Evolutionary conservation across 2,113 vertebrate genomes (phyloP).

Genomic region (Sciurus niger): DNA sequence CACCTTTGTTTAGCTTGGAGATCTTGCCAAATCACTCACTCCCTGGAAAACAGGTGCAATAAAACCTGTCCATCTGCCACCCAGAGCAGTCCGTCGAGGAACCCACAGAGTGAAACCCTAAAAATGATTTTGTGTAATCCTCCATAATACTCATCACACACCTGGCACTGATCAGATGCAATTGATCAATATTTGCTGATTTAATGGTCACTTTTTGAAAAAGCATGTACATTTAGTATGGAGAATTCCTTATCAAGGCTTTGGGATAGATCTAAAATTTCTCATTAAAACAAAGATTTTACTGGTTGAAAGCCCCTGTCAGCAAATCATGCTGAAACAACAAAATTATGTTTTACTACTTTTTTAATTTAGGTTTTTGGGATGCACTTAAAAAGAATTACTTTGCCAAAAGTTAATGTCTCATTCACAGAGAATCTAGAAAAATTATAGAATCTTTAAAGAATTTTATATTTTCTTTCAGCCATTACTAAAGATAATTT

Average conservation of each 20-base stretch:
- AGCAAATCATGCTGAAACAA: background rate
- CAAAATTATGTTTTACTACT: background rate
- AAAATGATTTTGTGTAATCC: background rate
- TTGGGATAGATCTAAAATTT: background rate
- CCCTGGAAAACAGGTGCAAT: background rate
- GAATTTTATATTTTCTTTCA: background rate
- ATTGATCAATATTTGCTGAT: background rate
- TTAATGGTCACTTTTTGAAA: background rate
- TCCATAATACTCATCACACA: background rate
- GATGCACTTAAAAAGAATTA: background rate
- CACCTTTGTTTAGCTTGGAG: background rate
- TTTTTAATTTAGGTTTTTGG: constrained; percentile 27
- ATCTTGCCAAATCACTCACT: background rate
- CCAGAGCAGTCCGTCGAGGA: background rate
- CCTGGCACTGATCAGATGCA: background rate
- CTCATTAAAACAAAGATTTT: background rate
- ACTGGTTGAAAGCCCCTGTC: background rate
- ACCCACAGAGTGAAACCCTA: background rate
- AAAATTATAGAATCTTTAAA: background rate
- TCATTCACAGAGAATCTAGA: background rate
- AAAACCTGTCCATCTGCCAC: background rate
- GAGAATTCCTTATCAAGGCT: background rate
- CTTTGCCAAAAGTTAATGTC: background rate
- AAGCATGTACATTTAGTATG: background rate
- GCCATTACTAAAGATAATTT: background rate